Base-by-base conservation (phyloP, 1,140 invertebrate species). In the Microplitis mediator region DNA sequence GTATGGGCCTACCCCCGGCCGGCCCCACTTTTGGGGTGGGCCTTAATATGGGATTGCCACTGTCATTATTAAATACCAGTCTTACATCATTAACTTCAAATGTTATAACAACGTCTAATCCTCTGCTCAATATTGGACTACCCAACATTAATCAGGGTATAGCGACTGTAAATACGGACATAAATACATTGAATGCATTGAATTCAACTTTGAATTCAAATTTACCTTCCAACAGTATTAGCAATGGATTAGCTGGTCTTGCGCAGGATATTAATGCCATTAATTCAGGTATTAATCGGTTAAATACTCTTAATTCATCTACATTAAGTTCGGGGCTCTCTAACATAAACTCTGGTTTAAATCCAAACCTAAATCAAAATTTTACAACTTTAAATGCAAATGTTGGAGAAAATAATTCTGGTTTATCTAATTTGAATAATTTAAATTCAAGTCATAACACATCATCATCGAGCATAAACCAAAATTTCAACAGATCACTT, bases 21-120 rank as follows among this genome's bases (percentile, higher is more conserved):
- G 82, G 83, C 85, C 86, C 86, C 84, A 82, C 86, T 81, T 87
- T 87, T 82, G 86, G 86, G 86, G 86, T 87, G 77, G 86, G 86
- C 84, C 85, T 87, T 76, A 87, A 87, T 79, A 87, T 87, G 86
- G 86, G 85, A 86, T 80, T 87, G 80, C 86, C 86, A 71, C 79
- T 87, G 70, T 87, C 86, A 77, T 74, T 87, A 62, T 77, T 87
- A 58, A 87, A 87, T 76, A 86, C 86, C 64, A 85, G 79, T 77
- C 80, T 87, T 50, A 85, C 84, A 36, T 86, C 86, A 69, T 81
- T 87, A 72, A 86, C 85, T 35, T 87, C 85, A 70, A 87, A 87
- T 76, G 86, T 85, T 69, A 87, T 87, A 76, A 87, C 86, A 69
- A 87, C 86, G 67, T 85, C 86, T 69, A 87, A 87, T 81, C 85